Evolutionary conservation across 1,140 invertebrate genomes (phyloP).

Genomic region (Harlomillsia oculata): DNA sequence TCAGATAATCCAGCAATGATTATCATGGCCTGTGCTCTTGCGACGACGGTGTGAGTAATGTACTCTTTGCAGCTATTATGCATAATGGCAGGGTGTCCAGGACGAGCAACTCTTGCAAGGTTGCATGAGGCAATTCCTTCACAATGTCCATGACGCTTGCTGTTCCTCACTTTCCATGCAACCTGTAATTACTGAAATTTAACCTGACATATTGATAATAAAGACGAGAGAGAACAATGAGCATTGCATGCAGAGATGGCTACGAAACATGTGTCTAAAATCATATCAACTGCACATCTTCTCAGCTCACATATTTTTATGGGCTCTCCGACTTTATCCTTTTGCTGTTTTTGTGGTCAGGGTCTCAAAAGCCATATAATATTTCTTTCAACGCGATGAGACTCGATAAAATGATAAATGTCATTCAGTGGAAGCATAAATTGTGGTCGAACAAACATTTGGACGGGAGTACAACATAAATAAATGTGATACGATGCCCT

Average conservation of each 20-base stretch:
- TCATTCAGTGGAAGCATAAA: constrained; percentile 25
- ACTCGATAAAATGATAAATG: constrained; percentile 21
- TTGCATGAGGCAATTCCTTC: too few relatives aligned
- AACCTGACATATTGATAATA: constrained; percentile 16
- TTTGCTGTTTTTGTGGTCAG: too few relatives aligned
- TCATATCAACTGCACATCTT: constrained; percentile 14
- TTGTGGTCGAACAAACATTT: constrained; percentile 23
- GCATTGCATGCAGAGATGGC: constrained; percentile 8
- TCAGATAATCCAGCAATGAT: too few relatives aligned
- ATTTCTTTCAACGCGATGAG: constrained; percentile 4
- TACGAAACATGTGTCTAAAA: constrained; percentile 11
- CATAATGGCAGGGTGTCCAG: too few relatives aligned
- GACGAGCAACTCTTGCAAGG: too few relatives aligned
- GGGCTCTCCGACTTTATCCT: background rate
- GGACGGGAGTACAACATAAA: constrained; percentile 23
- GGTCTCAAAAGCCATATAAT: background rate
- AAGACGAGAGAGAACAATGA: constrained; percentile 8
- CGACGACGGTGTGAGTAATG: too few relatives aligned
- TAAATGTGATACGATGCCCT: constrained; percentile 12
- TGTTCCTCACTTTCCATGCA: too few relatives aligned
- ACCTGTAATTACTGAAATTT: constrained; percentile 13
- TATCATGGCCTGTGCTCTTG: too few relatives aligned
- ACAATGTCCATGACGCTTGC: too few relatives aligned
- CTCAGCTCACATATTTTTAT: constrained; percentile 12
- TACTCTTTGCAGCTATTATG: too few relatives aligned